phyloP scores from a whole-genome alignment of 2,113 vertebrate genomes.

The Xenopus tropicalis region DNA sequence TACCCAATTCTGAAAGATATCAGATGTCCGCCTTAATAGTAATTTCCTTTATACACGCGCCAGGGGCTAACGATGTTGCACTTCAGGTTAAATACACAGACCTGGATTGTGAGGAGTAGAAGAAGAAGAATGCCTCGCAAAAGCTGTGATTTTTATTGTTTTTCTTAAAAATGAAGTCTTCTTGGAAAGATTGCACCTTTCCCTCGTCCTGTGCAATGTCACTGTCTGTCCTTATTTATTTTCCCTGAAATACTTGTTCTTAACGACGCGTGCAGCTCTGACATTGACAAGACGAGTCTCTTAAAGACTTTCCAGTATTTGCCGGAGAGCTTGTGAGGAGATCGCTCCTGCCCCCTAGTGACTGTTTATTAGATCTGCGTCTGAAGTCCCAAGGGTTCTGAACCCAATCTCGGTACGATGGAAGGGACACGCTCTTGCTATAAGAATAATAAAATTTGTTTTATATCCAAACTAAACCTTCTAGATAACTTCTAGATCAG shows the following conservation, averaged over 20 bases:
- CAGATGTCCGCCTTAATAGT: too few relatives aligned
- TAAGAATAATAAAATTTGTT: too few relatives aligned
- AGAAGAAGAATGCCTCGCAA: background rate
- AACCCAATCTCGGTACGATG: too few relatives aligned
- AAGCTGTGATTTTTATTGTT: conserved; percentile 18
- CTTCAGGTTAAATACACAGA: conserved; percentile 14
- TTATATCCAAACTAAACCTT: too few relatives aligned
- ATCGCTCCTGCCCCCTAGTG: conserved; percentile 20
- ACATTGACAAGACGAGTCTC: conserved; percentile 24
- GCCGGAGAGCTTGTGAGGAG: background rate
- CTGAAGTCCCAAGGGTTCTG: background rate
- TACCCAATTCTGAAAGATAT: too few relatives aligned
- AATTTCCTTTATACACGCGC: conserved; percentile 1
- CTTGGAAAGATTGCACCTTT: conserved; percentile 36
- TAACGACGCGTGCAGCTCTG: conserved; percentile 20
- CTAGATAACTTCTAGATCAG: too few relatives aligned
- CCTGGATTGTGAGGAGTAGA: background rate
- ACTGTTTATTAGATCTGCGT: background rate
- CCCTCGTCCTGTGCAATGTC: conserved; percentile 27
- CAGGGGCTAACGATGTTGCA: background rate
- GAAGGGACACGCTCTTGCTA: too few relatives aligned
- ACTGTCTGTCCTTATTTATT: conserved; percentile 30
- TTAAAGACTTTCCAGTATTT: conserved; percentile 4
- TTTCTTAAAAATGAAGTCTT: conserved; percentile 14
- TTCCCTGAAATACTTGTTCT: conserved; percentile 30